Evolutionary conservation across 2,888 invertebrate genomes (phyloP), one percentile per base, ranked within the genome.

Genomic region (Lasioglossum leucozonium): DNA sequence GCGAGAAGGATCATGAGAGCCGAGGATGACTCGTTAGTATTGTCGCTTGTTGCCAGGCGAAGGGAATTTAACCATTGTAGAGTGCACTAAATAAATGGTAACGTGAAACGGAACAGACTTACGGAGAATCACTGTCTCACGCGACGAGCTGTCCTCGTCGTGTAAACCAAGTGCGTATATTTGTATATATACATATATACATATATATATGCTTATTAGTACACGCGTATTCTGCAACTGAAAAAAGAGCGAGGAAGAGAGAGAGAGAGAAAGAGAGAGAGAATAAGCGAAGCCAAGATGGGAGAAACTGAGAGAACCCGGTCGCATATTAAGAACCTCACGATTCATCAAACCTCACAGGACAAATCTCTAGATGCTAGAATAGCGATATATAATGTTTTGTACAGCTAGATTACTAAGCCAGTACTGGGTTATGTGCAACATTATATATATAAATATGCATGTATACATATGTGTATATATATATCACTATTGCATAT

Each of bases 401-500:
- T 94, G 94, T 94, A 94, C 94, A 94, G 94, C 93, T 94, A 94
- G 94, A 92, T 93, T 90, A 94, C 92, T 94, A 94, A 94, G 94
- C 94, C 94, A 94, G 94, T 94, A 94, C 89, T 94, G 94, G 94
- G 94, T 94, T 94, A 94, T 91, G 94, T 94, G 94, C 94, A 94
- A 94, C 94, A 94, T 94, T 94, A 94, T 94, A 94, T 75, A 82
- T 74, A 78, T 40, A 75, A 47, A 42, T 69, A 79, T 74, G 71
- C 71, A 69, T 67, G 81, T 69, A 77, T n/a, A 58, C 65, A 72
- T n/a, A 77, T 62, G 75, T 34, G 47, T 51, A 51, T 72, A 72
- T 72, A 77, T 82, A 85, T 10, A 34, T 30, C 34, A 22, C 67
- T 37, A 67, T 22, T n/a, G 44, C n/a, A 47, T 47, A 65, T 73